phyloP scores from a whole-genome alignment of 2,113 vertebrate genomes.

The Mastomys natalensis region DNA sequence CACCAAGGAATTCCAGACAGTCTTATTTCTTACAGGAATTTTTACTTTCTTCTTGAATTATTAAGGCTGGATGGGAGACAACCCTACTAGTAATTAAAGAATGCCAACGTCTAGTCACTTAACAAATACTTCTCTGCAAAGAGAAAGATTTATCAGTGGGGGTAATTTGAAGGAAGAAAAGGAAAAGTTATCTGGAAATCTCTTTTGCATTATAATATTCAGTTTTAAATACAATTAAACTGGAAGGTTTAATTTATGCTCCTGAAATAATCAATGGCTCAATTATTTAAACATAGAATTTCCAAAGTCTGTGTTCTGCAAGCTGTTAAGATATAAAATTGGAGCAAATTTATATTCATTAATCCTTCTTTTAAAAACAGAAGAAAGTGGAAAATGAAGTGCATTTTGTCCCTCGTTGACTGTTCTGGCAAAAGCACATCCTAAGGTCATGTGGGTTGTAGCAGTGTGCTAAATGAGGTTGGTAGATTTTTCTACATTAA shows the following conservation, averaged over 20 bases:
- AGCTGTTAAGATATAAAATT: constrained; percentile 52
- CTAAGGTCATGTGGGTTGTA: constrained; percentile 36
- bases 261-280: constrained; percentile 64
- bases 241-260: constrained; percentile 61
- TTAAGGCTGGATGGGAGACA: neutral
- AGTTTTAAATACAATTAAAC: constrained; percentile 61
- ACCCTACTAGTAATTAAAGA: constrained; percentile 42
- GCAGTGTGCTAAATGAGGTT: constrained; percentile 24
- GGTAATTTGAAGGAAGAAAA: constrained; percentile 47
- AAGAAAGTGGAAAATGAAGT: constrained; percentile 50
- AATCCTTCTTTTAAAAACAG: constrained; percentile 37
- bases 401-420: constrained; percentile 55
- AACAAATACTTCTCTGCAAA: constrained; percentile 29
- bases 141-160: constrained; percentile 48
- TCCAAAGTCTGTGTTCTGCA: constrained; percentile 43
- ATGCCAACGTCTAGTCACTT: neutral
- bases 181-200: constrained; percentile 43
- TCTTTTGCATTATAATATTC: constrained; percentile 44
- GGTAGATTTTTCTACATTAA: neutral
- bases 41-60: constrained; percentile 50
- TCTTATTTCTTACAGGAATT: neutral
- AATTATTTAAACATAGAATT: constrained; percentile 60
- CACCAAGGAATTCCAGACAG: neutral
- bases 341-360: constrained; percentile 68
- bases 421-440: neutral